A percentile compares a stretch with the other conserved stretches of the same genome.
Evolutionary conservation across 2,888 invertebrate genomes (phyloP).

Genomic region (Doris montereyensis): DNA sequence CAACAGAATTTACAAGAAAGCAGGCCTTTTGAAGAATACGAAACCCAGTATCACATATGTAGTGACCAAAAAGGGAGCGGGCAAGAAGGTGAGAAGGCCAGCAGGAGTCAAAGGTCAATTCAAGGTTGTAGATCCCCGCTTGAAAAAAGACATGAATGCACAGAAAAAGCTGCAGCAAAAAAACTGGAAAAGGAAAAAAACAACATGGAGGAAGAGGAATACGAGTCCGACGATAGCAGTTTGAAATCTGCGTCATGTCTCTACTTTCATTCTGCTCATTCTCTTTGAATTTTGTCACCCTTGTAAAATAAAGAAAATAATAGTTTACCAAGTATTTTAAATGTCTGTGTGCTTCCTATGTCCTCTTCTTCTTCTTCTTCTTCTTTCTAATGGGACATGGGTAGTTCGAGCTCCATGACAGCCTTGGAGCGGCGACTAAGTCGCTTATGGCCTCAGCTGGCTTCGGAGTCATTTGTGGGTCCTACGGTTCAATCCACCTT

Average conservation of each 20-base stretch:
- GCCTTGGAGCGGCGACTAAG: too few species aligned
- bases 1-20: constrained; percentile 93
- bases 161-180: constrained; percentile 46
- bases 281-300: too few species aligned
- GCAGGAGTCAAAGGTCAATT: constrained; percentile 91
- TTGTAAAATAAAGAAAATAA: too few species aligned
- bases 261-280: neutral
- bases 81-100: constrained; percentile 85
- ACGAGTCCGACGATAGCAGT: too few species aligned
- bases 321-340: too few species aligned
- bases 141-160: constrained; percentile 87
- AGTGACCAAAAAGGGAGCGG: constrained; percentile 86
- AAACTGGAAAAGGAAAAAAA: constrained; percentile 9
- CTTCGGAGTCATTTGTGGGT: too few species aligned
- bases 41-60: constrained; percentile 94
- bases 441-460: too few species aligned
- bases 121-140: constrained; percentile 94
- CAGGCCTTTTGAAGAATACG: constrained; percentile 78
- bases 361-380: too few species aligned
- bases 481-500: too few species aligned
- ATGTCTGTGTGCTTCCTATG: too few species aligned
- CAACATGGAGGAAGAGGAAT: neutral
- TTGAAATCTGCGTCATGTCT: neutral
- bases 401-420: too few species aligned
- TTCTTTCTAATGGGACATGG: too few species aligned